Evolutionary conservation across 2,113 vertebrate species (phyloP), one percentile per base, ranked within the genome.

Genomic region (Noturus placidus): DNA sequence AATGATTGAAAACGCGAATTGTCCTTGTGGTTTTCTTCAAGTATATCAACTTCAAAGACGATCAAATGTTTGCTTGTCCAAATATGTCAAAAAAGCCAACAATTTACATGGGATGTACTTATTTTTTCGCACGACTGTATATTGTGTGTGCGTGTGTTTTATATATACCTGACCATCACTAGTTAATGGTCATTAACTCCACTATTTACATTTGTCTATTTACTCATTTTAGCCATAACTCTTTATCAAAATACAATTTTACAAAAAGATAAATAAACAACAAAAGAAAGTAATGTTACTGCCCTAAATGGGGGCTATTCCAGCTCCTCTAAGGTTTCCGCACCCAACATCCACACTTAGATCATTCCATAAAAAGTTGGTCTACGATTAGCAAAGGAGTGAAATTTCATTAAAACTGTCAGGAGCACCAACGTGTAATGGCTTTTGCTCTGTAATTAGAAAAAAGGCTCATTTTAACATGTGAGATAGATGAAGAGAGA

Each of bases 371-470:
- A 30, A 0, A 38, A 74, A 56, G 52, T 20, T 33, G 52, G 38
- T 38, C 83, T 57, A 70, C 30, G 50, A 17, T 22, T 25, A 72
- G 83, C n/a, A 25, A 22, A 35, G 19, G 25, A 72, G n/a, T 56
- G 9, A 22, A 72, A 57, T 72, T 72, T 72, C 5, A 72, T 72
- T 35, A 56, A 72, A 84, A 72, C 50, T 54, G 20, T 33, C 83
- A 72, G 67, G 30, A 82, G 33, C 56, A 82, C 67, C n/a, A 59
- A 74, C 25, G 69, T 76, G 35, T 82, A 82, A 82, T 82, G 79
- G 56, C 56, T 74, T 80, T 88, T 84, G 63, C 50, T 82, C 87
- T 90, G 89, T 90, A 90, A 90, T 90, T 90, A 90, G 42, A 88
- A 52, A 33, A 72, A 52, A 63, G 61, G 19, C 63, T 85, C 33